Evolutionary conservation across 1,140 invertebrate species (phyloP).

Genomic region (Drosophila pseudoobscura): DNA sequence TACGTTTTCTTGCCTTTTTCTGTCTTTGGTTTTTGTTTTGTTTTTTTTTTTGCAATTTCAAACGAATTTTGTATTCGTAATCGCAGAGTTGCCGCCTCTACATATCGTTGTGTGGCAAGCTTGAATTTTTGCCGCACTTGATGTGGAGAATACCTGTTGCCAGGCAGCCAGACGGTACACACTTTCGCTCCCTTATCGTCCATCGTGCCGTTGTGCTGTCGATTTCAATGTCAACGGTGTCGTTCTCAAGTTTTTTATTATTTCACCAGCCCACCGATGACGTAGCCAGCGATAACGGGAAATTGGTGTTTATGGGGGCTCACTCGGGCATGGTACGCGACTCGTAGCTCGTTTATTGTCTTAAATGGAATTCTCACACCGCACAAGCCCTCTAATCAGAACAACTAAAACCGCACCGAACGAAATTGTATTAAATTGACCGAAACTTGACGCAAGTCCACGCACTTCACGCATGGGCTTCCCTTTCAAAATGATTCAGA

Average conservation of each 20-base stretch:
- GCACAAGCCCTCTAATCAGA: background rate
- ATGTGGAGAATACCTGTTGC: constrained; percentile 49
- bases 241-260: constrained; percentile 48
- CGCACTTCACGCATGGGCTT: constrained; percentile 12
- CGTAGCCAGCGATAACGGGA: constrained; percentile 39
- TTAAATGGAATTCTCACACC: background rate
- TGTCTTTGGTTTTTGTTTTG: constrained; percentile 9
- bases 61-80: constrained; percentile 53
- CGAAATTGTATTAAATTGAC: constrained; percentile 17
- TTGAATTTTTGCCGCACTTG: constrained; percentile 6
- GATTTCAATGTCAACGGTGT: constrained; percentile 76
- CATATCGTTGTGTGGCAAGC: background rate
- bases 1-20: background rate
- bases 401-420: background rate
- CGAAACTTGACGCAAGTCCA: constrained; percentile 1
- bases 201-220: constrained; percentile 7
- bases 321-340: constrained; percentile 9
- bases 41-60: constrained; percentile 21
- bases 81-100: constrained; percentile 30
- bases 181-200: constrained; percentile 57
- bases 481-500: constrained; percentile 1
- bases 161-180: constrained; percentile 45
- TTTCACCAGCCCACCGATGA: constrained; percentile 65
- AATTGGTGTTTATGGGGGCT: constrained; percentile 39
- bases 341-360: constrained; percentile 9